phyloP scores from a whole-genome alignment of 2,113 vertebrate species.

The Aegypius monachus region DNA sequence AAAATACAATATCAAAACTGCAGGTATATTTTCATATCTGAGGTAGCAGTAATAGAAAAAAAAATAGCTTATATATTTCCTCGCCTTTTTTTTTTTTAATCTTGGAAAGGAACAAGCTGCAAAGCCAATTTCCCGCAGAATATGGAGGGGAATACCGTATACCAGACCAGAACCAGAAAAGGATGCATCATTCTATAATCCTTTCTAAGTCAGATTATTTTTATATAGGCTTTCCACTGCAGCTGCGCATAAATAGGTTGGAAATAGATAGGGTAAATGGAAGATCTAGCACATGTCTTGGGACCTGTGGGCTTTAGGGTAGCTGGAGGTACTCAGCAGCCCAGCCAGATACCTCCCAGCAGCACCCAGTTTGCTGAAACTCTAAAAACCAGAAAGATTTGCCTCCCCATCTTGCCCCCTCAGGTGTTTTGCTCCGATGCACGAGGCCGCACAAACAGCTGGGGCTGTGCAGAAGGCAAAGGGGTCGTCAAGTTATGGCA shows the following conservation, averaged over 20 bases:
- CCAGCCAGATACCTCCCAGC: neutral
- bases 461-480: neutral
- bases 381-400: neutral
- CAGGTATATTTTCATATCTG: neutral
- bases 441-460: neutral
- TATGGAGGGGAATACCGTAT: neutral
- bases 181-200: neutral
- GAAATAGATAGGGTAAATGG: neutral
- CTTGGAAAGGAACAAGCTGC: neutral
- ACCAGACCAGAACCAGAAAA: neutral
- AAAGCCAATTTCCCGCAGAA: constrained; percentile 19
- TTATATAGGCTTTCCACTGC: neutral
- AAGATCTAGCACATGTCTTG: neutral
- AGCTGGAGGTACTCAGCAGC: neutral
- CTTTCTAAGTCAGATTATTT: neutral
- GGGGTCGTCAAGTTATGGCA: neutral
- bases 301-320: neutral
- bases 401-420: too few species aligned
- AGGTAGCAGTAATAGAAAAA: neutral
- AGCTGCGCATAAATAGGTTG: neutral
- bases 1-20: neutral
- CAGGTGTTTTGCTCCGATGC: neutral
- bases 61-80: neutral
- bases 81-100: neutral
- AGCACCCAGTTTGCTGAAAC: neutral